Percentiles rank a stretch among this genome's conserved stretches.
Evolutionary conservation across 2,888 invertebrate genomes (phyloP).

Genomic region (Pterobdella sp.): DNA sequence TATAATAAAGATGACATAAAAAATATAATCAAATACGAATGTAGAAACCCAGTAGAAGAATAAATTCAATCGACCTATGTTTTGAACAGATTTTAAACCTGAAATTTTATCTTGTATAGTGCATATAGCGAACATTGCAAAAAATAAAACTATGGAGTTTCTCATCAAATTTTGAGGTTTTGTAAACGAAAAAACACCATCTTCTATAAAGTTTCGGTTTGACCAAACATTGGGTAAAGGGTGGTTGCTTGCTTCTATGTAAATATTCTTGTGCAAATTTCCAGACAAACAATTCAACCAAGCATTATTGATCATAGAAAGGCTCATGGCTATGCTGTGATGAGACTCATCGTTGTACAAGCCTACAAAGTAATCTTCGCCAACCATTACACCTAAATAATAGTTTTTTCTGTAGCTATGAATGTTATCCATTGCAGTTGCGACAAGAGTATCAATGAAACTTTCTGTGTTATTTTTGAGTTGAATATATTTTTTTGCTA

Average conservation of each 20-base stretch:
- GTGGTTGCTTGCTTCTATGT: constrained; percentile 57
- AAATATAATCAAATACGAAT: constrained; percentile 52
- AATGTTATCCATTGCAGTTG: constrained; percentile 43
- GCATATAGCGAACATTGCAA: constrained; percentile 54
- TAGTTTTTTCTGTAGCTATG: constrained; percentile 46
- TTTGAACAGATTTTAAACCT: constrained; percentile 47
- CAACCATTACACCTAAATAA: constrained; percentile 42
- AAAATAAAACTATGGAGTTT: constrained; percentile 48
- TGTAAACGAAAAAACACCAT: too few species aligned
- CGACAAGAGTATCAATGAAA: constrained; percentile 28
- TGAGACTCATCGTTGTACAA: constrained; percentile 74
- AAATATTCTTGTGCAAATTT: too few species aligned
- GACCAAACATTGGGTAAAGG: too few species aligned
- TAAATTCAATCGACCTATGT: constrained; percentile 50
- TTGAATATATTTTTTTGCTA: too few species aligned
- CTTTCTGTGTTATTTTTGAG: too few species aligned
- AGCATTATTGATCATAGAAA: constrained; percentile 52
- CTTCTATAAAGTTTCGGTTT: too few species aligned
- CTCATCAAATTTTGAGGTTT: too few species aligned
- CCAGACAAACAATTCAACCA: constrained; percentile 37
- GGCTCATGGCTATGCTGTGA: constrained; percentile 64
- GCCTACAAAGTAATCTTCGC: constrained; percentile 40
- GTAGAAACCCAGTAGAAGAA: constrained; percentile 52
- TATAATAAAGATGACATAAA: constrained; percentile 46
- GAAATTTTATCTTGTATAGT: constrained; percentile 60